Base-by-base conservation (phyloP, 2,888 invertebrate genomes). In the Pheosia tremula region DNA sequence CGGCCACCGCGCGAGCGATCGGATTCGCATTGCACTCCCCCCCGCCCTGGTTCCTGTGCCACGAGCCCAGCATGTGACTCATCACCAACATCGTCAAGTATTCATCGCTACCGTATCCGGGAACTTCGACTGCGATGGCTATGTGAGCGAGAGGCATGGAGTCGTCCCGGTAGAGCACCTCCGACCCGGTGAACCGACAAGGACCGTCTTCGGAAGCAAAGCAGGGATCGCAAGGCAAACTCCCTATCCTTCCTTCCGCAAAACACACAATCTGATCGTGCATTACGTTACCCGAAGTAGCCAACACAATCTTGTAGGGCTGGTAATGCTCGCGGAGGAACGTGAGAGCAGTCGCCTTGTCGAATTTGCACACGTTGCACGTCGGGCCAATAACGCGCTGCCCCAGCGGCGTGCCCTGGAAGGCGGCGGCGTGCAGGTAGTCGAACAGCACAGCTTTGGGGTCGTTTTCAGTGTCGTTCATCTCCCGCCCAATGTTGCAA, bases 241-340 rank as follows among this genome's bases (percentile, higher is more conserved):
- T 95, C 76, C 96, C 94, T 70, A 96, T 76, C 36, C 67, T 63
- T 0, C 63, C 84, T 47, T 95, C 85, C 3, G 96, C 96, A 39
- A 95, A 83, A 24, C 93, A 85, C 36, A 95, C 94, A 59, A 97
- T 87, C 59, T 95, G 88, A 0, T 94, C 87, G 75, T 97, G 97
- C 56, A 95, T 85, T 0, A 97, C 95, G 49, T 95, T 95, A 60
- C 96, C 97, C 52, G 97, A 96, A 54, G 95, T 95, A 43, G 96
- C 95, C 43, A 98, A 83, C 5, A 97, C 96, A 81, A 97, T 95
- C 69, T 97, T 92, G 24, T 95, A 78, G 0, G 90, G 89, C 39
- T 82, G 82, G 49, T 88, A 91, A 59, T 86, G 80, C 57, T 84
- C 72, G 6, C 61, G 55, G 9, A 87, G 66, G 65, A 78, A 91